Base-by-base conservation (phyloP, 2,113 vertebrate genomes). In the Oreotragus oreotragus region DNA sequence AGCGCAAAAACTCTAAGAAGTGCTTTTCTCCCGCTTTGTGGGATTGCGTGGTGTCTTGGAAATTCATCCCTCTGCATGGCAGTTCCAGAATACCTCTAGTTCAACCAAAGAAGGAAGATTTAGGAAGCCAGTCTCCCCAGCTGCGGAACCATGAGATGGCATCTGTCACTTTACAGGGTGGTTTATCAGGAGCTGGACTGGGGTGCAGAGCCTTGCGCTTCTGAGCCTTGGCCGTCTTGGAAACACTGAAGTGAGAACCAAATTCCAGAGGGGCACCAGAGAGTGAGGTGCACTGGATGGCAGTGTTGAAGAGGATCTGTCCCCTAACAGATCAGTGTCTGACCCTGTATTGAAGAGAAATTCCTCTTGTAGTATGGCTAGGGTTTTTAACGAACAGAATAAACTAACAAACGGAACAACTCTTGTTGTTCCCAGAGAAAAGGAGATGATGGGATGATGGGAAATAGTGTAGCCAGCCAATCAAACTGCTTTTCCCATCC, bases 41-140 rank as follows among this genome's bases (percentile, higher is more conserved):
- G 28, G 6, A 64, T 57, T 39, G 7, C 1, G 0, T 27, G 25
- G 7, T 80, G 16, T 1, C 27, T 79, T 83, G 49, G 28, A 28
- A 83, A 28, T 53, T 7, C 17, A 76, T 81, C 12, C 21, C n/a
- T 76, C 7, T 49, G 33, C 7, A 39, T 28, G 15, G n/a, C 64
- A 25, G 1, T 45, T 84, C 33, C n/a, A 2, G n/a, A 7, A 25
- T 92, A 28, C 43, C 70, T 76, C 86, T 91, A 47, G 57, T 84
- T 76, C 88, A 89, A 98, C 98, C 98, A 98, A 99, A 99, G 99
- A 99, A 98, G 97, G 97, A 91, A 84, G 79, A 88, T 30, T 51
- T 43, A 4, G 19, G 30, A 94, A 98, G 95, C 96, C 58, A 30
- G 88, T 27, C 77, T 96, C 53, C 70, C 36, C 66, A 39, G 1